A percentile compares a stretch with the other conserved stretches of the same genome.
Conservation (phyloP, 1,140 invertebrate genomes). For the Drosophila chauvacae region DNA sequence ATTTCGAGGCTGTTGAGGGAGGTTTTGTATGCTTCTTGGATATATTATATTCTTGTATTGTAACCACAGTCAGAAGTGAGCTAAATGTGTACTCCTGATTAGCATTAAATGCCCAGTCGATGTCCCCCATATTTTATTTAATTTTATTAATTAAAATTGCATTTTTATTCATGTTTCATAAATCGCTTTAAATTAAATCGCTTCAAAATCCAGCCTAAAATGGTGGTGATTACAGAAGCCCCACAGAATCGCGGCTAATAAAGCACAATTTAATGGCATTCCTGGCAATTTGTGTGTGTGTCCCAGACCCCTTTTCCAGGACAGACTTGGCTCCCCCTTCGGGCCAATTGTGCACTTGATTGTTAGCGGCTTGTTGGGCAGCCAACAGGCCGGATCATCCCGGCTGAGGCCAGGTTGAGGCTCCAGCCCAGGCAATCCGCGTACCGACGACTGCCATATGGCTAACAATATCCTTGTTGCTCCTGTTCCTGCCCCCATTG, state of each 20-base stretch:
- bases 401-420: neutral
- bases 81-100: too few species aligned
- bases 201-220: neutral
- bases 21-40: neutral
- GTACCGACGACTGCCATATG: conserved; percentile 56
- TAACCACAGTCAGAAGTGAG: too few species aligned
- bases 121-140: too few species aligned
- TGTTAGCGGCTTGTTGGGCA: conserved; percentile 77
- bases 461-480: conserved; percentile 38
- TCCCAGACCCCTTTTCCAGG: conserved; percentile 4
- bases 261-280: conserved; percentile 52
- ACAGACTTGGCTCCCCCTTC: conserved; percentile 14
- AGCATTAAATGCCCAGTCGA: too few species aligned
- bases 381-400: conserved; percentile 68
- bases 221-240: conserved; percentile 14
- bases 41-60: too few species aligned
- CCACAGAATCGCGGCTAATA: conserved; percentile 33
- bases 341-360: conserved; percentile 76
- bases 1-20: neutral
- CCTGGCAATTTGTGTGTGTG: conserved; percentile 10
- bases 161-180: neutral
- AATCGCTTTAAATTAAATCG: neutral
- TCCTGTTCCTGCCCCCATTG: conserved; percentile 15
- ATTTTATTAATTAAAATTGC: too few species aligned
- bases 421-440: conserved; percentile 1